These are phyloP conservation scores for Apotomis betuletana DNA, from an alignment of 2,888 invertebrate species.

Conservation along the genomic window DNA sequence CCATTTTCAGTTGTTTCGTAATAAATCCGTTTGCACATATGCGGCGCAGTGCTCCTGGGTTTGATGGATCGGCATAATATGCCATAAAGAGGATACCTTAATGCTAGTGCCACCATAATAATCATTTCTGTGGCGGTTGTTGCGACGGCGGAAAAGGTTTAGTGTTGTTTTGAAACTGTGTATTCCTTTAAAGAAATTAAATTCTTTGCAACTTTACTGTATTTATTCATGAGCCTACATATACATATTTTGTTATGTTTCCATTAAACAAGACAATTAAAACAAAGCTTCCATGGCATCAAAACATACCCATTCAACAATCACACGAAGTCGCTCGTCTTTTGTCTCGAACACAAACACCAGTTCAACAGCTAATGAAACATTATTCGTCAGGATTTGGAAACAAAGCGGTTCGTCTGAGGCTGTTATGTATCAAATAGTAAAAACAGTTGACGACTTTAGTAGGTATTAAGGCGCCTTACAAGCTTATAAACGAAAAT, in stretches of 20 bases:
- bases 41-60: constrained; percentile 42
- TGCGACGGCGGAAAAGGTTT: background rate
- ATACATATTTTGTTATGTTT: background rate
- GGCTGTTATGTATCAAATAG: constrained; percentile 7
- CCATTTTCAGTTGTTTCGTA: constrained; percentile 50
- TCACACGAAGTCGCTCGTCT: constrained; percentile 10
- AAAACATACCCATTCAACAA: constrained; percentile 16
- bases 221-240: too few species aligned
- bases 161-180: background rate
- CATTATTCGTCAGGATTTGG: constrained; percentile 21
- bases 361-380: constrained; percentile 16
- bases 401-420: constrained; percentile 19
- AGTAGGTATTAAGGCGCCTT: too few species aligned
- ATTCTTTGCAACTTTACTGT: too few species aligned
- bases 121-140: constrained; percentile 22
- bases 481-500: too few species aligned
- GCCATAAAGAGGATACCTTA: constrained; percentile 42
- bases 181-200: too few species aligned
- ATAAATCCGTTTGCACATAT: constrained; percentile 54
- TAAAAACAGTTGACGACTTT: background rate
- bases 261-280: constrained; percentile 4
- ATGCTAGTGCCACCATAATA: constrained; percentile 26
- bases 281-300: constrained; percentile 9
- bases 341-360: constrained; percentile 25
- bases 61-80: constrained; percentile 57